Conservation (phyloP, 1,140 invertebrate species). For the Eufriesea mexicana region DNA sequence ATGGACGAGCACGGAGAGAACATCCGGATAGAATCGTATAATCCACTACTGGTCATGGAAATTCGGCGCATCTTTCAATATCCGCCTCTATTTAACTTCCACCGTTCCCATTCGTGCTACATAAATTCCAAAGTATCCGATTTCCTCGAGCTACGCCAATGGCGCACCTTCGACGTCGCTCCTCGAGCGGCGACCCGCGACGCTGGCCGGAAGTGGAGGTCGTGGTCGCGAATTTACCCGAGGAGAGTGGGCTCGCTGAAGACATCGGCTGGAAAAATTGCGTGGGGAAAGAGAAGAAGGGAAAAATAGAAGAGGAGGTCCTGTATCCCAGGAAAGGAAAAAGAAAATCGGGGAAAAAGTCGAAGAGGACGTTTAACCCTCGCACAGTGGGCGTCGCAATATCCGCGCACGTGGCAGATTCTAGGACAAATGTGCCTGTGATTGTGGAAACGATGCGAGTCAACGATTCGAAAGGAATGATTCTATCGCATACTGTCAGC, state of each 20-base stretch:
- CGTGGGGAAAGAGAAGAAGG: not conserved
- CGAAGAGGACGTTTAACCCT: too few relatives aligned
- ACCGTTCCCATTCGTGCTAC: not conserved
- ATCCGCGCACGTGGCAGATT: too few relatives aligned
- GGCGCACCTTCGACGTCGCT: not conserved
- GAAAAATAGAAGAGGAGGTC: not conserved
- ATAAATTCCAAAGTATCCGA: slow-evolving; percentile 18
- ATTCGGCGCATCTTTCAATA: slow-evolving; percentile 22
- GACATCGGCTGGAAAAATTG: too few relatives aligned
- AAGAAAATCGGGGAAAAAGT: not conserved
- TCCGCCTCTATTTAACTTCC: slow-evolving; percentile 1
- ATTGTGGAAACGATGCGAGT: too few relatives aligned
- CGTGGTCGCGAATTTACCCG: not conserved
- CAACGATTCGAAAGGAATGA: too few relatives aligned
- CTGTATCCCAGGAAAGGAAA: not conserved
- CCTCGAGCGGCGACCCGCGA: not conserved
- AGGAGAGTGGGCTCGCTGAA: not conserved
- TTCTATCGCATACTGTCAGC: too few relatives aligned
- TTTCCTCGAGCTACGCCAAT: not conserved
- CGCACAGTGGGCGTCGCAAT: too few relatives aligned
- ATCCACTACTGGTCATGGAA: slow-evolving; percentile 1
- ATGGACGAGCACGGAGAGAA: not conserved
- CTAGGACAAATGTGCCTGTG: too few relatives aligned
- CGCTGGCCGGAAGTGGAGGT: too few relatives aligned
- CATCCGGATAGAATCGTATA: slow-evolving; percentile 16